Conservation (phyloP, 2,888 invertebrate species). For the Hypsopygia costalis region DNA sequence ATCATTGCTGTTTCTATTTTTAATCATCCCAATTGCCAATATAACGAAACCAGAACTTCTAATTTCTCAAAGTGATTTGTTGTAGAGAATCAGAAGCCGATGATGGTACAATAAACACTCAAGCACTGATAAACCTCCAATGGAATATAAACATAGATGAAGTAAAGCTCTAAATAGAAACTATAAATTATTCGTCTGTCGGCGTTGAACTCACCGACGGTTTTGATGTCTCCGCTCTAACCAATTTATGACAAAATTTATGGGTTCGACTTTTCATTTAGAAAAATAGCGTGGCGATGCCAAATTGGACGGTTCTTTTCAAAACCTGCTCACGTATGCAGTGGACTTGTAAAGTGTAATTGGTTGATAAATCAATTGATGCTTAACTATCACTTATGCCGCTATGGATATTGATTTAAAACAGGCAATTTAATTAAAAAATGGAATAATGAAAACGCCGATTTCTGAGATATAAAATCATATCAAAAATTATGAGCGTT, state of each 20-base stretch:
- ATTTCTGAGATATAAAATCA: neutral
- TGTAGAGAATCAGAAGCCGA: constrained; percentile 6
- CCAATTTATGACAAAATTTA: constrained; percentile 21
- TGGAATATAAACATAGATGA: constrained; percentile 8
- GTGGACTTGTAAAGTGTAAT: constrained; percentile 14
- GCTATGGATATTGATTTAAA: constrained; percentile 11
- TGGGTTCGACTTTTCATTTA: constrained; percentile 17
- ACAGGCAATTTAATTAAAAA: constrained; percentile 10
- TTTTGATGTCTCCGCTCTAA: constrained; percentile 16
- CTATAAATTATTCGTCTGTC: constrained; percentile 17
- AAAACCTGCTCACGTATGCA: constrained; percentile 14
- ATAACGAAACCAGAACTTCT: neutral
- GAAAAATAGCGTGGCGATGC: constrained; percentile 11
- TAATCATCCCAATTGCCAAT: neutral
- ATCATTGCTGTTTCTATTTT: neutral
- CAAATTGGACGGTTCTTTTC: constrained; percentile 12
- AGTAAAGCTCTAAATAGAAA: constrained; percentile 11
- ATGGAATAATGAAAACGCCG: constrained; percentile 1
- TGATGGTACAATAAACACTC: constrained; percentile 2
- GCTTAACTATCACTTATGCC: constrained; percentile 7
- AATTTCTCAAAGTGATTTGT: neutral
- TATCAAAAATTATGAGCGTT: no score
- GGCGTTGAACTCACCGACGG: constrained; percentile 10
- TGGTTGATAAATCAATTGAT: constrained; percentile 17
- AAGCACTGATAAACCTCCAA: constrained; percentile 4